These are phyloP conservation scores for Delia radicum DNA, from an alignment of 1,140 invertebrate genomes.

Conservation along the genomic window DNA sequence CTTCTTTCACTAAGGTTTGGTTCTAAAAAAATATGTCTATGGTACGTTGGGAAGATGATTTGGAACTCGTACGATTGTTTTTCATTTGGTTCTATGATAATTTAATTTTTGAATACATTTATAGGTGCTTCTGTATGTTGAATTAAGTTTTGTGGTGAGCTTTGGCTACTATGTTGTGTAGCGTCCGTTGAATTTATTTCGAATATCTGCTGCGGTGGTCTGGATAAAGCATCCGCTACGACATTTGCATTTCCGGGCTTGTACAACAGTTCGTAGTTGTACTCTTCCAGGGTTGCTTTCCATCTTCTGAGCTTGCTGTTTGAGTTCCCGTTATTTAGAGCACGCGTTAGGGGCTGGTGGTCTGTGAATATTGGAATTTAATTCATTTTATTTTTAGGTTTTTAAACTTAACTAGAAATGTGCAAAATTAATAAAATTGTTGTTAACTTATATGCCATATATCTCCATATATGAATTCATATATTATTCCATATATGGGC, in stretches of 20 bases:
- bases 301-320: conserved; percentile 18
- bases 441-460: too few relatives aligned
- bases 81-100: conserved; percentile 44
- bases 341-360: not conserved
- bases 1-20: conserved; percentile 35
- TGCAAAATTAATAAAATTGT: too few relatives aligned
- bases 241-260: conserved; percentile 13
- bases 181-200: not conserved
- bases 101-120: conserved; percentile 33
- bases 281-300: conserved; percentile 14
- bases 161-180: conserved; percentile 4
- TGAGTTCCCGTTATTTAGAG: not conserved
- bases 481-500: too few relatives aligned
- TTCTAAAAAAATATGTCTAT: conserved; percentile 51
- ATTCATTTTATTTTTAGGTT: too few relatives aligned
- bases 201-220: not conserved
- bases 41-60: conserved; percentile 44
- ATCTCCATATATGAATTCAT: too few relatives aligned
- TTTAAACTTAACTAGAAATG: too few relatives aligned
- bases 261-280: conserved; percentile 12
- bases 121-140: not conserved
- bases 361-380: not conserved
- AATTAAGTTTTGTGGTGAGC: conserved; percentile 1
- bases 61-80: conserved; percentile 45
- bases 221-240: conserved; percentile 13